A percentile compares a stretch with the other conserved stretches of the same genome.
phyloP scores from a whole-genome alignment of 2,797 vertebrate genomes.

The Florisuga fusca region DNA sequence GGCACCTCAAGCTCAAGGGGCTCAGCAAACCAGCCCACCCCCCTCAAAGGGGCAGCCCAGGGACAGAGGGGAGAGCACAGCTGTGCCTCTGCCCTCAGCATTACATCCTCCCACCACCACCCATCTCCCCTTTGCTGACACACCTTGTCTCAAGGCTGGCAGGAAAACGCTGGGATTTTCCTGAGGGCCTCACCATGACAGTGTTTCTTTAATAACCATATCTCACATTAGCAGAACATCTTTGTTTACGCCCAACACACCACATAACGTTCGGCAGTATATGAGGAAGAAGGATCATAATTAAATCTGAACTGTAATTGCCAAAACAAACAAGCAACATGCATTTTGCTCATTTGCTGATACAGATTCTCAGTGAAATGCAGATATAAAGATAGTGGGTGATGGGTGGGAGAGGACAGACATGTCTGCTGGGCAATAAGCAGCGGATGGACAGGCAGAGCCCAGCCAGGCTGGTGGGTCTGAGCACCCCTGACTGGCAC shows the following conservation, averaged over 20 bases:
- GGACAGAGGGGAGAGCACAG: too few species aligned
- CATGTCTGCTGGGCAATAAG: rapidly evolving
- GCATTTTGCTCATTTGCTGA: slow-evolving; percentile 17
- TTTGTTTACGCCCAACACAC: slow-evolving; percentile 18
- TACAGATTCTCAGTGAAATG: rapidly evolving
- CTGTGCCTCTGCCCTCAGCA: too few species aligned
- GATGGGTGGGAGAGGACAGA: rapidly evolving
- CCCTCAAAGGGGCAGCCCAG: too few species aligned
- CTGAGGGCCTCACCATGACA: not conserved
- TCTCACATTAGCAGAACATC: slow-evolving; percentile 5
- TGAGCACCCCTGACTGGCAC: not conserved
- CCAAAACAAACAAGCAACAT: slow-evolving; percentile 57
- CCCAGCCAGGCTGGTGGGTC: rapidly evolving
- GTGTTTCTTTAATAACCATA: rapidly evolving
- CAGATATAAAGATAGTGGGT: rapidly evolving
- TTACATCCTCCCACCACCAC: too few species aligned
- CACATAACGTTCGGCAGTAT: not conserved
- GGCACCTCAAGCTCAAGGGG: too few species aligned
- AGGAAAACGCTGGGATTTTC: too few species aligned
- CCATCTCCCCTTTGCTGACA: too few species aligned
- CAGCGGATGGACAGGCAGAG: rapidly evolving
- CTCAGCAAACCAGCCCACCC: too few species aligned
- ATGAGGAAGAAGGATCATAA: not conserved
- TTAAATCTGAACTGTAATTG: slow-evolving; percentile 30
- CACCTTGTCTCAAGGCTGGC: too few species aligned